Conservation (phyloP, 2,113 vertebrate genomes). For the Bettongia penicillata region DNA sequence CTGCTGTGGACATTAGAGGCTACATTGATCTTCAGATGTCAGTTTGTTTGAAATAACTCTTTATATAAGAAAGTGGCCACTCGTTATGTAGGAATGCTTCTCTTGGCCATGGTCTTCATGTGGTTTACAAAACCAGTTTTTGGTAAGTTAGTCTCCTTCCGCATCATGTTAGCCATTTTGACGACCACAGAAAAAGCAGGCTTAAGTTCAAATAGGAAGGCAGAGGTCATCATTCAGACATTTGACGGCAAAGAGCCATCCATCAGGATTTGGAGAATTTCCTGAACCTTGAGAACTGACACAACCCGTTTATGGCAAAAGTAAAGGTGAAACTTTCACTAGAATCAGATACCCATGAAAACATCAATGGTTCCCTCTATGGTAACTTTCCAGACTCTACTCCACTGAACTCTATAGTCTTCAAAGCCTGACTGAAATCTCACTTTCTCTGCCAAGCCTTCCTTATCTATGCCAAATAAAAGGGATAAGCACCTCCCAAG, state of each 20-base stretch:
- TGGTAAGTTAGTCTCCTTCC: neutral
- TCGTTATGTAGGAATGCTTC: neutral
- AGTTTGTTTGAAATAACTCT: neutral
- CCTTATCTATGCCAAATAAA: neutral
- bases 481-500: neutral
- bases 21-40: neutral
- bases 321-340: neutral
- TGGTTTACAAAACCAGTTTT: neutral
- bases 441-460: neutral
- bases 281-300: neutral
- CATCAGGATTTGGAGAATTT: neutral
- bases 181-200: neutral
- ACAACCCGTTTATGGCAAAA: neutral
- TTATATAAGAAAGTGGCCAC: neutral
- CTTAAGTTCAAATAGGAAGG: neutral
- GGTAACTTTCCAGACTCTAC: neutral
- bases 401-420: neutral
- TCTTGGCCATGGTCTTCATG: neutral
- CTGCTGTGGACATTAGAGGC: slow-evolving; percentile 1
- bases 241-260: neutral
- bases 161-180: neutral
- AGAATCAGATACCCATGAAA: neutral
- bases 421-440: neutral
- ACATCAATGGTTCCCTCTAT: neutral
- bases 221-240: neutral